Conservation (phyloP, 2,797 vertebrate genomes). For the Hemitrygon akajei region DNA sequence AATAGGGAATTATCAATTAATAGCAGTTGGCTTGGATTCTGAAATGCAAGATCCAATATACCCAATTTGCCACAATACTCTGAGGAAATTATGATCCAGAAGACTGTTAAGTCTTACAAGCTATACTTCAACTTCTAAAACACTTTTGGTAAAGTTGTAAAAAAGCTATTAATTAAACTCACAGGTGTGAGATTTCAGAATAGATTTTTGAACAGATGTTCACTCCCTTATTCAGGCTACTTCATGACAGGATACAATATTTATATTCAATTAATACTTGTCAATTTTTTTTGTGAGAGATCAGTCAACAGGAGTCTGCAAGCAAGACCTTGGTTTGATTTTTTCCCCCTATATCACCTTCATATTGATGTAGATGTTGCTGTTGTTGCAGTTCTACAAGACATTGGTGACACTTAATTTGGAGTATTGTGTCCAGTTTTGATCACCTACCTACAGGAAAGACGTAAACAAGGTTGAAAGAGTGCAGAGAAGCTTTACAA, state of each 20-base stretch:
- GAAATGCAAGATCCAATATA: background rate
- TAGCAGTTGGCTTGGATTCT: background rate
- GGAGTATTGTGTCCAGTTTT: no score
- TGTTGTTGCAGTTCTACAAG: background rate
- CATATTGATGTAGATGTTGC: no score
- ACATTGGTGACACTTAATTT: no score
- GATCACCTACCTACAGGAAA: no score
- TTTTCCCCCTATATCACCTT: background rate
- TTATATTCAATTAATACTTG: background rate
- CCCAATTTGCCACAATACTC: background rate
- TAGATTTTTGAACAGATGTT: background rate
- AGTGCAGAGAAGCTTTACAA: no score
- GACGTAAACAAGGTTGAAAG: no score
- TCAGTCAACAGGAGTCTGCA: background rate
- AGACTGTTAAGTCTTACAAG: background rate
- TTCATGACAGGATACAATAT: background rate
- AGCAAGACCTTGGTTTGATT: no score
- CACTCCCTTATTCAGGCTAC: no score
- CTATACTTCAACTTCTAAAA: background rate
- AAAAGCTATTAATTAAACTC: slow-evolving; percentile 10
- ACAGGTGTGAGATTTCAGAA: background rate
- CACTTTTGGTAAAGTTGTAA: background rate
- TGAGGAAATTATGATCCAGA: background rate
- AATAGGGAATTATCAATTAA: background rate
- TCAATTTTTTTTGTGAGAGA: background rate